Percentiles rank a stretch among this genome's conserved stretches.
phyloP scores from a whole-genome alignment of 2,797 vertebrate genomes.

The Micrastur ruficollis region DNA sequence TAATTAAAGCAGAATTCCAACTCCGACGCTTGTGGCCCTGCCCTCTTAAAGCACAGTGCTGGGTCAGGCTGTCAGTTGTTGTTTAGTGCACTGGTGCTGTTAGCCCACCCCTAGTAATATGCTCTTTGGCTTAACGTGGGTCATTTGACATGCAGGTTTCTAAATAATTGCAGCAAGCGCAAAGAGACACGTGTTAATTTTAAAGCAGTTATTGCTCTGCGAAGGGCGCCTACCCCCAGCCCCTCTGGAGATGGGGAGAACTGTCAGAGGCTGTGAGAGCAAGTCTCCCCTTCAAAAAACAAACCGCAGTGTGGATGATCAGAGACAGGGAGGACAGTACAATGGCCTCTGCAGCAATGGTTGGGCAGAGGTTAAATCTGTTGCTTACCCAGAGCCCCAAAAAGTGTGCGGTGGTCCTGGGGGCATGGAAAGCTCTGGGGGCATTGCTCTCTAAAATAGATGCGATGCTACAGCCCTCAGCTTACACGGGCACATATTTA shows the following conservation, averaged over 20 bases:
- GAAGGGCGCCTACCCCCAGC: neutral
- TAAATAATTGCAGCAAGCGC: constrained; percentile 31
- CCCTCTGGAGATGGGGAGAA: neutral
- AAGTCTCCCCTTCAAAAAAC: neutral
- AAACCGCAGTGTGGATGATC: neutral
- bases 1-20: constrained; percentile 52
- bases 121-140: neutral
- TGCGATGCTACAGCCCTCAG: neutral
- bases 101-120: neutral
- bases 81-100: constrained; percentile 4
- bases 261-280: neutral
- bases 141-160: constrained; percentile 52
- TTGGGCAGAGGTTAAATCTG: neutral
- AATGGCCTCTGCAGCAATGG: neutral
- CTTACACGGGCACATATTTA: neutral
- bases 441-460: neutral
- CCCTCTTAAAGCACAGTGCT: constrained; percentile 4
- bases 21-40: neutral
- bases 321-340: neutral
- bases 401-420: accelerated
- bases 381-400: neutral
- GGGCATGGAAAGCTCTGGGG: neutral
- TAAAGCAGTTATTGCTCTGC: neutral
- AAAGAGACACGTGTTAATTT: neutral
- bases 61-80: constrained; percentile 26